A percentile compares a stretch with the other conserved stretches of the same genome.
These are phyloP conservation scores for Batillaria attramentaria DNA, from an alignment of 1,140 invertebrate species.

Conservation along the genomic window DNA sequence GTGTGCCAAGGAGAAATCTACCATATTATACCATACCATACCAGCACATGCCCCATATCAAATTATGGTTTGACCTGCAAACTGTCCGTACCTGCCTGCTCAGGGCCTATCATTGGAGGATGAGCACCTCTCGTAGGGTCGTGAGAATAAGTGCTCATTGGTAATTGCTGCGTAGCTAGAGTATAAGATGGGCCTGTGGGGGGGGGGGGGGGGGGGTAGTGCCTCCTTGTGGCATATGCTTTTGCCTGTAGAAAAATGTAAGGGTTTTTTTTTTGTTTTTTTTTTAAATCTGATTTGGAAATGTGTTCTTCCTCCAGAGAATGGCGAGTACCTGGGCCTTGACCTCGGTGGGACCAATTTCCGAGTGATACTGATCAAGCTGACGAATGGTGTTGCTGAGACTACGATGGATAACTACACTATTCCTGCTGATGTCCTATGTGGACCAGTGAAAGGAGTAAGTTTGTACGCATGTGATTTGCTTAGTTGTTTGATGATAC, in stretches of 20 bases:
- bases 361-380: conserved; percentile 90
- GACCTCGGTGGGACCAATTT: conserved; percentile 99
- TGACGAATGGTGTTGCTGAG: conserved; percentile 54
- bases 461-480: conserved; percentile 10
- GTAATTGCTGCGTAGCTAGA: no score
- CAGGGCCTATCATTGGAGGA: no score
- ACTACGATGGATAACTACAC: conserved; percentile 52
- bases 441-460: conserved; percentile 49
- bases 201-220: no score
- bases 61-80: no score
- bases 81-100: no score
- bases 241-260: not conserved
- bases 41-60: no score
- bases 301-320: conserved; percentile 78
- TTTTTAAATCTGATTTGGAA: not conserved
- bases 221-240: no score
- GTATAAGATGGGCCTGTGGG: no score
- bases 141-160: no score
- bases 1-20: no score
- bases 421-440: conserved; percentile 53
- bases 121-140: no score
- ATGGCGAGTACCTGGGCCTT: conserved; percentile 94
- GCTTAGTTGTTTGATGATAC: not conserved
- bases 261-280: not conserved
- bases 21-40: no score